A percentile compares a stretch with the other conserved stretches of the same genome.
phyloP scores from a whole-genome alignment of 2,113 vertebrate genomes.

The Zapus hudsonius region DNA sequence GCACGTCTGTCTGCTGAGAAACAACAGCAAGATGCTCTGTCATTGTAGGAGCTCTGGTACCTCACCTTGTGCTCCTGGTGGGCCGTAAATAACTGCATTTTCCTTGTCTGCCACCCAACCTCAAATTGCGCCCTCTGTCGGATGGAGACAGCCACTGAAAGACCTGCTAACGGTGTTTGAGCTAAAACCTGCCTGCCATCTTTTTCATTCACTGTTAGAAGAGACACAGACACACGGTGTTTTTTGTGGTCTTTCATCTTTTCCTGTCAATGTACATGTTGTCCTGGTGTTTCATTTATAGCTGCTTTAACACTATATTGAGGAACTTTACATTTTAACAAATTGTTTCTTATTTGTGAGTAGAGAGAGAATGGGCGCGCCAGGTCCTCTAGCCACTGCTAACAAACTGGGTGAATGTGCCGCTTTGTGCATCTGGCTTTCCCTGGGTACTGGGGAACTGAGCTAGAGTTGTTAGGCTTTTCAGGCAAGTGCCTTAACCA shows the following conservation, averaged over 20 bases:
- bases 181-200: background rate
- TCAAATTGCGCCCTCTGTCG: background rate
- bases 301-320: background rate
- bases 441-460: no score
- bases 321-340: background rate
- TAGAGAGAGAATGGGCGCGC: no score
- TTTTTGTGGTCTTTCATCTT: background rate
- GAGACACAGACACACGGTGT: fast-evolving
- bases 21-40: background rate
- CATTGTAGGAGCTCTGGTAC: background rate
- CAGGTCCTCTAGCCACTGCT: no score
- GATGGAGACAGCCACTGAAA: background rate
- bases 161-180: background rate
- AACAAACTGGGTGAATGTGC: no score
- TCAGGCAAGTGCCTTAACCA: no score
- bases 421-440: no score
- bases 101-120: background rate
- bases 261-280: background rate
- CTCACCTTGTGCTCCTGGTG: fast-evolving
- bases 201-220: background rate
- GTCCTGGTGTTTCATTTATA: background rate
- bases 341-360: no score
- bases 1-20: background rate
- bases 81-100: background rate
- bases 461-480: no score